These are phyloP conservation scores for Epirrita christyi DNA, from an alignment of 2,888 invertebrate genomes.

Conservation along the genomic window DNA sequence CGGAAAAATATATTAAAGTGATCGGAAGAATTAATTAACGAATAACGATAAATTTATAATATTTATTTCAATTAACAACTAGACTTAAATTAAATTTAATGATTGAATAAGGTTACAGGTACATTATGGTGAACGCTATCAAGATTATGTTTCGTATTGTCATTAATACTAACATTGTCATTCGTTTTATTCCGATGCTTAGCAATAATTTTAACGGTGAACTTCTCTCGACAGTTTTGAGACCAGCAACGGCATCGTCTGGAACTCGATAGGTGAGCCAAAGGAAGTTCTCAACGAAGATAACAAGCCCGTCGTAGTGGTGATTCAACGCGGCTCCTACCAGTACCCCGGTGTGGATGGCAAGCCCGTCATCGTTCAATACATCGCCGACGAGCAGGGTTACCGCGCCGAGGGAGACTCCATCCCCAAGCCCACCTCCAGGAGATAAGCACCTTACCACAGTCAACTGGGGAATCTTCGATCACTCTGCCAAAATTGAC, in stretches of 20 bases:
- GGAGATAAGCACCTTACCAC: constrained; percentile 13
- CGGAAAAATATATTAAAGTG: too few species aligned
- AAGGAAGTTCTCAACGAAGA: constrained; percentile 74
- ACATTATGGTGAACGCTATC: too few species aligned
- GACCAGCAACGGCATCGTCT: constrained; percentile 8
- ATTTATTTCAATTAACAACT: too few species aligned
- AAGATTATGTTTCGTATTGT: too few species aligned
- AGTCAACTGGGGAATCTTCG: neutral
- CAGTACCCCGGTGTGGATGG: constrained; percentile 84
- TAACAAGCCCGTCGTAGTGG: constrained; percentile 82
- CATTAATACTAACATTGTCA: too few species aligned
- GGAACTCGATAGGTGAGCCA: neutral
- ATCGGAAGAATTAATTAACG: too few species aligned
- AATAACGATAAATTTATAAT: too few species aligned
- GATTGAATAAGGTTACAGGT: too few species aligned
- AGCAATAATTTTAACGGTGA: too few species aligned
- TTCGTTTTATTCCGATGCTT: too few species aligned
- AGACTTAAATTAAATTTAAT: too few species aligned
- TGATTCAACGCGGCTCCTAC: constrained; percentile 85
- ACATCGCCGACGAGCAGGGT: constrained; percentile 87
- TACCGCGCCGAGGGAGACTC: constrained; percentile 86
- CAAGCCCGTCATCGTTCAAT: constrained; percentile 76
- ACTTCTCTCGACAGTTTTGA: constrained; percentile 3
- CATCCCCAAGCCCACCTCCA: constrained; percentile 78
- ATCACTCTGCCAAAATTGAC: neutral